phyloP scores from a whole-genome alignment of 2,113 vertebrate genomes.

The Arothron firmamentum region DNA sequence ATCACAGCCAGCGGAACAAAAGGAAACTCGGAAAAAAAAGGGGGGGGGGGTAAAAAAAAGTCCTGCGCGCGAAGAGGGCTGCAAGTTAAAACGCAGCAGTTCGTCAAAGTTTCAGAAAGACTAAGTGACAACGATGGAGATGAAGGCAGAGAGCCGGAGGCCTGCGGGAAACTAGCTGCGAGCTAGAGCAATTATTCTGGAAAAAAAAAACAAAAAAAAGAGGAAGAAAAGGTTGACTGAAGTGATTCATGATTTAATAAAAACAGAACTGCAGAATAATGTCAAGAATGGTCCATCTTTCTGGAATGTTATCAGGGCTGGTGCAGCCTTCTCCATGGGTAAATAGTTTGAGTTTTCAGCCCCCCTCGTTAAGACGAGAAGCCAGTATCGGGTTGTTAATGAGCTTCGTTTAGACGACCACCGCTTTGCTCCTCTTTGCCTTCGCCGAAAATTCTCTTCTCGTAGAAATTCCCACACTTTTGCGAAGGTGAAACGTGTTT shows the following conservation, averaged over 20 bases:
- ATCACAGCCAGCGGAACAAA: conserved; percentile 61
- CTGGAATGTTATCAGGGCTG: not conserved
- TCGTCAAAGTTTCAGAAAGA: conserved; percentile 54
- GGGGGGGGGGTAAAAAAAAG: no score
- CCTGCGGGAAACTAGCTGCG: conserved; percentile 24
- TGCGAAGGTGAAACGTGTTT: no score
- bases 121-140: conserved; percentile 48
- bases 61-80: conserved; percentile 38
- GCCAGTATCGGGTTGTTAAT: no score
- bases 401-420: no score
- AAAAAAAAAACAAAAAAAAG: not conserved
- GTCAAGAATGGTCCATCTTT: conserved; percentile 1
- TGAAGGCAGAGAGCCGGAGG: conserved; percentile 38
- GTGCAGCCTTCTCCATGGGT: not conserved
- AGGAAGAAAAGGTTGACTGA: conserved; percentile 14
- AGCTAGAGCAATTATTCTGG: not conserved
- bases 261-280: conserved; percentile 7
- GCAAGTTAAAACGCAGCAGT: conserved; percentile 51
- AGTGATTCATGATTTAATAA: conserved; percentile 26
- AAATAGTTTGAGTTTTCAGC: not conserved
- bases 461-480: no score
- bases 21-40: conserved; percentile 40
- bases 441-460: not conserved
- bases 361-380: no score
- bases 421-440: no score